A percentile compares a stretch with the other conserved stretches of the same genome.
phyloP scores from a whole-genome alignment of 2,888 invertebrate species.

The Mimachlamys varia region DNA sequence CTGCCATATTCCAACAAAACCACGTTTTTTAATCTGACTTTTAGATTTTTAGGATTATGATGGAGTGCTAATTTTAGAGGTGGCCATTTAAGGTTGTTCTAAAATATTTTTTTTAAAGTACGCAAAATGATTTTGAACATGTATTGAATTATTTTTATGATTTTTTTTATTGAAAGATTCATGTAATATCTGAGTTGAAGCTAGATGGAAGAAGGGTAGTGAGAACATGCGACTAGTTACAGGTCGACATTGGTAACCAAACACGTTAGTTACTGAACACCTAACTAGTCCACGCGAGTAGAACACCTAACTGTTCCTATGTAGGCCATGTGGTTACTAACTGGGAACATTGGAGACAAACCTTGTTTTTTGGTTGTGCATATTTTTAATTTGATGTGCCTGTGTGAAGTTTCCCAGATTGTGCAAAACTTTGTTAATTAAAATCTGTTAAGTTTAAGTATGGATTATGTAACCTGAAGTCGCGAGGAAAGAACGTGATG shows the following conservation, averaged over 20 bases:
- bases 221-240: not conserved
- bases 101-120: conserved; percentile 1
- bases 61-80: conserved; percentile 10
- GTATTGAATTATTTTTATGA: not conserved
- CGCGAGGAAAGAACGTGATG: not conserved
- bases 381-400: conserved; percentile 5
- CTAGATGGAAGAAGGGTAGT: not conserved
- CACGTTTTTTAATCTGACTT: not conserved
- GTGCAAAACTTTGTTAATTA: conserved; percentile 13
- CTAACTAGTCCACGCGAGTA: not conserved
- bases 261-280: no score
- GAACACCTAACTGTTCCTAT: not conserved
- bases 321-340: not conserved
- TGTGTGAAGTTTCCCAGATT: conserved; percentile 31
- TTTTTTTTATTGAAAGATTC: not conserved
- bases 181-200: not conserved
- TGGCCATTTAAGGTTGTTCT: not conserved
- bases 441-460: conserved; percentile 28
- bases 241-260: not conserved
- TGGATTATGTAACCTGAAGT: not conserved
- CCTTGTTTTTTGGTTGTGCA: conserved; percentile 17
- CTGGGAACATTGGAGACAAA: not conserved
- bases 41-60: not conserved
- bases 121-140: not conserved
- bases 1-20: conserved; percentile 11